Percentiles rank a stretch among this genome's conserved stretches.
Conservation (phyloP, 2,797 vertebrate species). For the Naso thynnoides region DNA sequence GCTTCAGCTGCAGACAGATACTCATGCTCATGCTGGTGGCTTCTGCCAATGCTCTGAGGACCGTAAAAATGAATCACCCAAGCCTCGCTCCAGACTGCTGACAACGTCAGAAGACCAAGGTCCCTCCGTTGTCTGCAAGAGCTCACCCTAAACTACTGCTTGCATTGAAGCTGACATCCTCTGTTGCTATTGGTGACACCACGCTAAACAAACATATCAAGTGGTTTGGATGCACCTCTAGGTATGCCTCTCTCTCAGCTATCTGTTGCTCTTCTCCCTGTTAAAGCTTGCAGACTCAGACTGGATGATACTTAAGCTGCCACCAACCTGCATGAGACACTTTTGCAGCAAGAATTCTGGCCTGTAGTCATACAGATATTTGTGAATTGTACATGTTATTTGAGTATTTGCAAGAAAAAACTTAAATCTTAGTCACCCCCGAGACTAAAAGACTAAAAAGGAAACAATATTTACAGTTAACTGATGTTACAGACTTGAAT, state of each 20-base stretch:
- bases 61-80: conserved; percentile 44
- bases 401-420: neutral
- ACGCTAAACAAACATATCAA: conserved; percentile 80
- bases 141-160: conserved; percentile 49
- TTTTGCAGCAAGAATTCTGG: conserved; percentile 29
- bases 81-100: conserved; percentile 43
- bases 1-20: conserved; percentile 25
- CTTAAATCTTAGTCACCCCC: neutral
- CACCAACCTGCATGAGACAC: conserved; percentile 51
- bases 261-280: conserved; percentile 71
- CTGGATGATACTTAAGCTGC: conserved; percentile 61
- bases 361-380: conserved; percentile 19
- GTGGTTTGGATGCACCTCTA: conserved; percentile 77
- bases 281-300: conserved; percentile 62
- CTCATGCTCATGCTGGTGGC: neutral
- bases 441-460: neutral
- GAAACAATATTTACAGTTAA: neutral
- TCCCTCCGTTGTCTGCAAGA: conserved; percentile 53
- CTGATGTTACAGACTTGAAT: neutral
- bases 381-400: neutral
- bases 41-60: conserved; percentile 31
- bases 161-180: conserved; percentile 52
- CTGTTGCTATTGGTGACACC: conserved; percentile 77
- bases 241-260: conserved; percentile 72
- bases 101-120: conserved; percentile 41